Evolutionary conservation across 2,797 vertebrate genomes (phyloP), one percentile per base, ranked within the genome.

Genomic region (Cuniculus paca): DNA sequence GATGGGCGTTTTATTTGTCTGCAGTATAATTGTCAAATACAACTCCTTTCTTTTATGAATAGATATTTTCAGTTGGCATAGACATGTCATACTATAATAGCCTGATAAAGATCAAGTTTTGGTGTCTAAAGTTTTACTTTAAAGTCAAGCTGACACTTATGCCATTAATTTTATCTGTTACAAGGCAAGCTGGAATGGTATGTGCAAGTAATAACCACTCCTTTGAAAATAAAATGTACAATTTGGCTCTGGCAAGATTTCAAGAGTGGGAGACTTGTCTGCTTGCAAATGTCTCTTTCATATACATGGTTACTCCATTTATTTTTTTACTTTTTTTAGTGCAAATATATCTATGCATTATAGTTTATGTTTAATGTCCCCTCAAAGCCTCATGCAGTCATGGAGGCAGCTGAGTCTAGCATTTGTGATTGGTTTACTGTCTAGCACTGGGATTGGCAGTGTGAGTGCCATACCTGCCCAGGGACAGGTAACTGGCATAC

Each of bases 271-370:
- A 96, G 97, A 96, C 96, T 97, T 98, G 97, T 88, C 95, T 97
- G 72, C 97, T 97, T 98, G 92, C 97, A 97, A 98, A 98, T 80
- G 91, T 98, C 97, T 97, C 90, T 94, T 93, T 97, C 96, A 75
- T 78, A 13, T 95, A 92, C 94, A 20, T 56, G 94, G 89, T 95
- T 93, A 92, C 65, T 89, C 91, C 26, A 82, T 94, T 97, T 96
- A 96, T 10, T 94, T 95, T 92, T 92, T 87, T 65, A 86, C 94
- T 88, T 94, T 90, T 24, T 80, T 82, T 97, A 96, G 60, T 85
- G 61, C 39, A 87, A 94, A 94, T 83, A 88, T 87, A 95, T 97
- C 39, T 94, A 31, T 54, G 52, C 19, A 17, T 19, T 54, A 54
- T 54, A 19, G 14, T 54, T 19, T 54, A 17, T 54, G 52, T 54